Evolutionary conservation across 2,797 vertebrate genomes (phyloP), one percentile per base, ranked within the genome.

Genomic region (Apogon hyalosoma): DNA sequence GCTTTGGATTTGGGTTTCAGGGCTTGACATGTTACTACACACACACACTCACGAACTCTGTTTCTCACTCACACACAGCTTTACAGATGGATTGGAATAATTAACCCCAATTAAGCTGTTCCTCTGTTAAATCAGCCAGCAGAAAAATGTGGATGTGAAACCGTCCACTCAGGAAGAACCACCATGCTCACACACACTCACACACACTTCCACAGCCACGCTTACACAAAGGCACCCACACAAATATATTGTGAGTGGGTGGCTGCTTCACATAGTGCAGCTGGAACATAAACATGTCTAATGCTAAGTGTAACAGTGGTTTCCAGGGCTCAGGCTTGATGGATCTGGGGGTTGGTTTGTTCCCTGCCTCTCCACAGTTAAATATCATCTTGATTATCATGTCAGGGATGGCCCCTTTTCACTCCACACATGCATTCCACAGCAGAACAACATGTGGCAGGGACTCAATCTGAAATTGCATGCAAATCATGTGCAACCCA

Each of bases 51-150:
- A 66, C 59, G 70, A 50, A 50, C 63, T 11, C 58, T 33, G 49
- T 40, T 50, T 58, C 75, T 72, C 72, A 10, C 77, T 79, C 77
- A 59, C 73, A 69, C 78, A 60, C 70, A 60, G 60, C 75, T 79
- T 80, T 69, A 84, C 90, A 88, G 79, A 88, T 90, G 90, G 86
- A 91, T 91, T 92, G 90, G 80, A 90, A 86, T 84, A 90, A 91
- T 93, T 91, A 92, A 89, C 87, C 86, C 82, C 86, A 91, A 92
- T 92, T 90, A 90, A 91, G 85, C 86, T 63, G 73, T 88, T 93
- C 80, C 86, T 88, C 87, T 86, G 88, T 87, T 90, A 83, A 84
- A 76, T 69, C 65, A 92, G 80, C 86, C 66, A 64, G 81, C 73
- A 76, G 77, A 82, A 89, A 90, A 82, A 91, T 87, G 40, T 85